These are phyloP conservation scores for Bubalus kerabau DNA, from an alignment of 2,113 vertebrate species.

Conservation along the genomic window DNA sequence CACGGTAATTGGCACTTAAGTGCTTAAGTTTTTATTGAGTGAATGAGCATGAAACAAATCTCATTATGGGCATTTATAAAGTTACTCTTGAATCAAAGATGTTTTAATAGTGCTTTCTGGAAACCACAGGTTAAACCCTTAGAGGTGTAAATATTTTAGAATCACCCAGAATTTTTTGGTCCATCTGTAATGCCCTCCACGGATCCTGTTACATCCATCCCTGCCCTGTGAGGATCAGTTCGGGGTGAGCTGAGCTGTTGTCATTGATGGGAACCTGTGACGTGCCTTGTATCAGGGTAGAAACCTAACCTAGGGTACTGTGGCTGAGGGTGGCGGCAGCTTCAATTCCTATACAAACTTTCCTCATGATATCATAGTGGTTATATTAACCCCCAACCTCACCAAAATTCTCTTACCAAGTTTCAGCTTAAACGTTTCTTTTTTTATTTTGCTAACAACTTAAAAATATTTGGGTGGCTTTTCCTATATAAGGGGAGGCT, in stretches of 20 bases:
- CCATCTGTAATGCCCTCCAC: neutral
- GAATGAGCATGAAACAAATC: neutral
- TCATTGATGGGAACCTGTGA: neutral
- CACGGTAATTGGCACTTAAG: neutral
- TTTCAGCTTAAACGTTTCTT: neutral
- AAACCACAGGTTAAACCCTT: neutral
- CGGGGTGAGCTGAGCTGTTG: neutral
- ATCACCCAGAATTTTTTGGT: neutral
- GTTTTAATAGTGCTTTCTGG: neutral
- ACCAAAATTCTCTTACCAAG: neutral
- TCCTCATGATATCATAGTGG: neutral
- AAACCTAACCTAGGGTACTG: neutral
- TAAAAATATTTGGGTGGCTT: slow-evolving; percentile 14
- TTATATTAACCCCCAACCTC: neutral
- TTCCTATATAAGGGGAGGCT: neutral
- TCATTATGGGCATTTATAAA: neutral
- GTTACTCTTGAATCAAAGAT: neutral
- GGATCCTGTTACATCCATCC: neutral
- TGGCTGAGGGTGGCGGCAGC: neutral
- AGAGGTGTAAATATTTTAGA: neutral
- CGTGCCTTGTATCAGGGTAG: neutral
- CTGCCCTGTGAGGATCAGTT: neutral
- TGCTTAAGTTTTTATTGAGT: slow-evolving; percentile 10
- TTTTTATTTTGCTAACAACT: neutral
- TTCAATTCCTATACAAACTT: neutral